Evolutionary conservation across 2,113 vertebrate species (phyloP).

Genomic region (Grantiella picta): DNA sequence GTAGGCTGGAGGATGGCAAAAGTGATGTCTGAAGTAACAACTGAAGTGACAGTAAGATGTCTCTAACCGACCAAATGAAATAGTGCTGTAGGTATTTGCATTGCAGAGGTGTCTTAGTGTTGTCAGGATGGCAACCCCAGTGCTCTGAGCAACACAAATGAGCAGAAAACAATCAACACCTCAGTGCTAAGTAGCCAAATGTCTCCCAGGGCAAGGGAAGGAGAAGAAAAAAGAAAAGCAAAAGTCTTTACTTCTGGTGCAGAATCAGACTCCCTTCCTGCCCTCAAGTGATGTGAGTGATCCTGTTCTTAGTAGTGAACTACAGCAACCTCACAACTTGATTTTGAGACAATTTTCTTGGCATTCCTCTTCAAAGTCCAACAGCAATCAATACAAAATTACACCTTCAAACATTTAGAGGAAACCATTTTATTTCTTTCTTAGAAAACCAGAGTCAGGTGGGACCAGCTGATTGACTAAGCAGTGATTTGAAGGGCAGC

Average conservation of each 20-base stretch:
- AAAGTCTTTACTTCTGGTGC: not conserved
- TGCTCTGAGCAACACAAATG: not conserved
- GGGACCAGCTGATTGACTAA: not conserved
- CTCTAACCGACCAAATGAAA: not conserved
- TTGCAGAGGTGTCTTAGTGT: not conserved
- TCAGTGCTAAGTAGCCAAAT: not conserved
- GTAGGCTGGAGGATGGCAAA: not conserved
- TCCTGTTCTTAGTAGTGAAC: not conserved
- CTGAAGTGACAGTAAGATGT: not conserved
- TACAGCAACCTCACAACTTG: not conserved
- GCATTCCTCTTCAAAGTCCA: not conserved
- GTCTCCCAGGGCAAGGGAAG: not conserved
- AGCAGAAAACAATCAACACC: not conserved
- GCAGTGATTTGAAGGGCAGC: not conserved
- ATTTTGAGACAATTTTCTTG: not conserved
- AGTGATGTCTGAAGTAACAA: not conserved
- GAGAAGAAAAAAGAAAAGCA: too few relatives aligned
- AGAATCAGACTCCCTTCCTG: not conserved
- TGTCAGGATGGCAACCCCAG: not conserved
- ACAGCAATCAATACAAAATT: not conserved
- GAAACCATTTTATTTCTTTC: not conserved
- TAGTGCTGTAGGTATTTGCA: not conserved
- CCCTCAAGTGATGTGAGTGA: not conserved
- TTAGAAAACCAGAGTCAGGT: not conserved
- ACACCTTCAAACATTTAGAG: not conserved